Conservation (phyloP, 2,797 vertebrate genomes). For the Danio kyathit region DNA sequence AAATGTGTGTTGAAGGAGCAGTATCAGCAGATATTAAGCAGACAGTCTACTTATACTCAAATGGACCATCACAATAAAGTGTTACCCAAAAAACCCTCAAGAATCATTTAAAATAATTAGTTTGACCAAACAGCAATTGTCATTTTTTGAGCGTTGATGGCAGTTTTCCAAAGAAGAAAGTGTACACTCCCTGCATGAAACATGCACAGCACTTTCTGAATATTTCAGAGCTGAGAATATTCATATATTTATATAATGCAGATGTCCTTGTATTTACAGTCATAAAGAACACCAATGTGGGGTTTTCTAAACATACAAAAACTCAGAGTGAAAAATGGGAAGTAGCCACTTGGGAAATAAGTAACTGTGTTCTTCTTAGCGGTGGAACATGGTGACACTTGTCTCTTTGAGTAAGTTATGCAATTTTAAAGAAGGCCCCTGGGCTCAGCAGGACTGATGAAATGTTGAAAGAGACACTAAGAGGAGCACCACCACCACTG, state of each 20-base stretch:
- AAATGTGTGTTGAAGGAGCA: no score
- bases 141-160: neutral
- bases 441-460: conserved; percentile 1
- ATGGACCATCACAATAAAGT: no score
- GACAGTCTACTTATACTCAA: no score
- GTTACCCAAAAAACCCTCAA: no score
- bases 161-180: neutral
- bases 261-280: conserved; percentile 4
- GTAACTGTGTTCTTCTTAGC: conserved; percentile 1
- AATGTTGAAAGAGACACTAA: conserved; percentile 23
- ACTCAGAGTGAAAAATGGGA: conserved; percentile 18
- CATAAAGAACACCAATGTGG: neutral
- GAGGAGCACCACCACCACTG: neutral
- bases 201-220: neutral
- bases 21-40: no score
- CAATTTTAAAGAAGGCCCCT: conserved; percentile 35
- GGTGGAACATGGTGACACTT: conserved; percentile 6
- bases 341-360: conserved; percentile 39
- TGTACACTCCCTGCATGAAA: neutral
- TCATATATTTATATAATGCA: no score
- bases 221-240: neutral
- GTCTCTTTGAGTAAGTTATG: conserved; percentile 42
- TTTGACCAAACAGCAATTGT: neutral
- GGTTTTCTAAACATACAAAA: neutral
- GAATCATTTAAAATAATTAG: no score